Conservation (phyloP, 1,140 invertebrate species). For the Zaprionus camerounensis region DNA sequence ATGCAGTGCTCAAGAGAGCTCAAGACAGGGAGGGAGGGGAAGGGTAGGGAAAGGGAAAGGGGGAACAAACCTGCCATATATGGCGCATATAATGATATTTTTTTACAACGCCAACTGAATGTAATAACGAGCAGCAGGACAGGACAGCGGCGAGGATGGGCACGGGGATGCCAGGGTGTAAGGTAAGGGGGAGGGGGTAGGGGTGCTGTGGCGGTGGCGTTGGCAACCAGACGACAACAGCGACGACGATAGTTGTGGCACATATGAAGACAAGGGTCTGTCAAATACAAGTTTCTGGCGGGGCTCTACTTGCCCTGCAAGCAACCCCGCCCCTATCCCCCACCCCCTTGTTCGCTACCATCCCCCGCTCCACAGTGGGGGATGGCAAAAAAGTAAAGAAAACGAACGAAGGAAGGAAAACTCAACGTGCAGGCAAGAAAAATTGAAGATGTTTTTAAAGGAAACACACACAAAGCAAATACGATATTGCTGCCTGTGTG, state of each 20-base stretch:
- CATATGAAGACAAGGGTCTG: conserved; percentile 82
- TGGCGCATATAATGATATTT: conserved; percentile 72
- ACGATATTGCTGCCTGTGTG: conserved; percentile 42
- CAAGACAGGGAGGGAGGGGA: neutral
- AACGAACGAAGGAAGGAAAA: conserved; percentile 26
- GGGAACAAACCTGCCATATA: conserved; percentile 41
- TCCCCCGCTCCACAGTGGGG: neutral
- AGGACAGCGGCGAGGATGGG: conserved; percentile 35
- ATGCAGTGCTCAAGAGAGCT: conserved; percentile 51
- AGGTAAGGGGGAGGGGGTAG: neutral
- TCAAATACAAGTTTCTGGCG: conserved; percentile 81
- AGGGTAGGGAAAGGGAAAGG: neutral
- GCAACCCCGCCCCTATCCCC: neutral
- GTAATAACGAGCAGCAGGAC: conserved; percentile 75
- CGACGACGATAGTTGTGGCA: conserved; percentile 72
- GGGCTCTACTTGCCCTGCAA: conserved; percentile 30
- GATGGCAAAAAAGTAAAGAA: neutral
- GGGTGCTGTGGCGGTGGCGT: conserved; percentile 6
- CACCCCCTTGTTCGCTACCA: neutral
- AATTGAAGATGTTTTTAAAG: conserved; percentile 82
- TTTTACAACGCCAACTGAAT: conserved; percentile 64
- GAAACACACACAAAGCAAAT: conserved; percentile 41
- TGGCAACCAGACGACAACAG: conserved; percentile 41
- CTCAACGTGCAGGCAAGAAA: conserved; percentile 59
- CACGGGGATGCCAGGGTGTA: conserved; percentile 10